A percentile compares a stretch with the other conserved stretches of the same genome.
phyloP scores from a whole-genome alignment of 2,888 invertebrate genomes.

The Lamellibrachia columna region DNA sequence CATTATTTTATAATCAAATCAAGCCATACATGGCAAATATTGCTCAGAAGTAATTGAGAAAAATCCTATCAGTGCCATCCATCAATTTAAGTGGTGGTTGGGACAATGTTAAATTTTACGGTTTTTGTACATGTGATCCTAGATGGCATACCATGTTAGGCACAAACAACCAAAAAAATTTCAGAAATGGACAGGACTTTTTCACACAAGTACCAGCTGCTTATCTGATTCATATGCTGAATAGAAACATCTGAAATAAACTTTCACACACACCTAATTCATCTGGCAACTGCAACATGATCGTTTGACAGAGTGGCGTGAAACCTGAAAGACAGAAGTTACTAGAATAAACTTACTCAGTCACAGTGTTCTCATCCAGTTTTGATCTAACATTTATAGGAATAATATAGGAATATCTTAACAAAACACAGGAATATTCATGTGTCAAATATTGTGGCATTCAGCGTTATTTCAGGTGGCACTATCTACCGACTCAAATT shows the following conservation, averaged over 20 bases:
- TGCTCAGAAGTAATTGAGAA: neutral
- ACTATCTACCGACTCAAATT: too few relatives aligned
- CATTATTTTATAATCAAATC: neutral
- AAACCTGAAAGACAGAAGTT: neutral
- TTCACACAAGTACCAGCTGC: too few relatives aligned
- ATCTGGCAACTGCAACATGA: neutral
- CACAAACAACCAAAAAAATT: neutral
- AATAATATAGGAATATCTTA: too few relatives aligned
- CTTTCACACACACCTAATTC: neutral
- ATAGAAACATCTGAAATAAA: too few relatives aligned
- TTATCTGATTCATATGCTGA: neutral
- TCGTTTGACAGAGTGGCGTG: neutral
- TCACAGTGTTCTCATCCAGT: too few relatives aligned
- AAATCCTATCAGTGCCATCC: neutral
- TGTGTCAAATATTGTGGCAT: too few relatives aligned
- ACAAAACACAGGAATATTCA: too few relatives aligned
- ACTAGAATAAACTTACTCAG: neutral
- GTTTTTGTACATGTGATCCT: neutral
- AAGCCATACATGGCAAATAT: neutral
- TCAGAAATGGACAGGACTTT: neutral
- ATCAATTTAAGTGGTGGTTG: neutral
- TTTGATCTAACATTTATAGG: too few relatives aligned
- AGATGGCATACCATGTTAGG: neutral
- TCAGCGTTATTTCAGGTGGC: too few relatives aligned
- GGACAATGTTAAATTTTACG: neutral